phyloP scores from a whole-genome alignment of 1,140 invertebrate species.

The Oncopodura yosiiana region DNA sequence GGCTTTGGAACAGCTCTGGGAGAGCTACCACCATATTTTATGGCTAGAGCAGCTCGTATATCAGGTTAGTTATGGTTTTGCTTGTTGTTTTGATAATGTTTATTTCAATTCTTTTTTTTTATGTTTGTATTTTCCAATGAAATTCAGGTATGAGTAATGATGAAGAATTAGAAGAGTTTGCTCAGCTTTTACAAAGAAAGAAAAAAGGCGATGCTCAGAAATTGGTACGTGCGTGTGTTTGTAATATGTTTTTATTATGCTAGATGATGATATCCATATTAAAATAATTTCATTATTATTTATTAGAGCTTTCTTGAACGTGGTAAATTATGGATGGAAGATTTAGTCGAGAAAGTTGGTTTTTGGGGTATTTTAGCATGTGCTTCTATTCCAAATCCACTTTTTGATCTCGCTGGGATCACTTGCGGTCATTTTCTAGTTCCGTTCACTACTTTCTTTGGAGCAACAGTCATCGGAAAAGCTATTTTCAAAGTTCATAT shows the following conservation, averaged over 20 bases:
- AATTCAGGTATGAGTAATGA: slow-evolving; percentile 41
- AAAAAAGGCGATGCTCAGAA: slow-evolving; percentile 42
- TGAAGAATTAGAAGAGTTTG: slow-evolving; percentile 67
- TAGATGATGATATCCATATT: neutral
- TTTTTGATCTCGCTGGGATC: slow-evolving; percentile 97
- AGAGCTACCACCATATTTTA: slow-evolving; percentile 92
- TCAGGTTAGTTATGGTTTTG: no score
- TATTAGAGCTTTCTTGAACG: slow-evolving; percentile 57
- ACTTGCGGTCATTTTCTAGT: slow-evolving; percentile 98
- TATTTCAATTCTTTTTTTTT: neutral
- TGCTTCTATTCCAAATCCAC: slow-evolving; percentile 97
- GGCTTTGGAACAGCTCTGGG: slow-evolving; percentile 94
- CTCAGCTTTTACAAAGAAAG: slow-evolving; percentile 56
- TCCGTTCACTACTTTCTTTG: slow-evolving; percentile 99
- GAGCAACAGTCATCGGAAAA: slow-evolving; percentile 95
- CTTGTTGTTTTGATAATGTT: neutral
- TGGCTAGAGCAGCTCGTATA: slow-evolving; percentile 82
- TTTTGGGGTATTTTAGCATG: slow-evolving; percentile 96
- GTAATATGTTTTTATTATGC: slow-evolving; percentile 22
- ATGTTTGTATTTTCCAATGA: neutral
- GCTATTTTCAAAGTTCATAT: slow-evolving; percentile 99
- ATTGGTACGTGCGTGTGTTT: slow-evolving; percentile 36
- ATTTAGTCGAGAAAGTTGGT: slow-evolving; percentile 86
- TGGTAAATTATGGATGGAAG: slow-evolving; percentile 77
- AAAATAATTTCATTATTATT: neutral